Evolutionary conservation across 1,140 invertebrate genomes (phyloP), one percentile per base, ranked within the genome.

Genomic region (Papilio xuthus): DNA sequence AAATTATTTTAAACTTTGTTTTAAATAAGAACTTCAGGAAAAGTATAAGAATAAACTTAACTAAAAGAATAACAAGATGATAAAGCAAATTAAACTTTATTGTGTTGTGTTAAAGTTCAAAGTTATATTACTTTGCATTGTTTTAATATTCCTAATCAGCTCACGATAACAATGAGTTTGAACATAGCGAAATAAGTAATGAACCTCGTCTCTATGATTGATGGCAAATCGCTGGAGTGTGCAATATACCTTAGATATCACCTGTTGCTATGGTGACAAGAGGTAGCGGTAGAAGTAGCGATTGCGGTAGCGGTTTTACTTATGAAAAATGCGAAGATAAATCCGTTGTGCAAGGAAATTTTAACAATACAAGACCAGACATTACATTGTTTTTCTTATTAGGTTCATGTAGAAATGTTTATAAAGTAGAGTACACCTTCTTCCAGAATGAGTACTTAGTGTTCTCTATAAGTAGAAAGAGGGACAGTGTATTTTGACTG

Each of bases 191-290:
- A 73, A 73, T 73, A 73, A 73, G 37, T 73, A 81, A 75, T 75
- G 56, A 75, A 72, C 56, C 63, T 69, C 74, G 76, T 73, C 71
- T 73, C 28, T 47, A 79, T 79, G 81, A 82, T 82, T 82, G 80
- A 82, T 82, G 79, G 79, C 71, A 76, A 80, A 80, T 82, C 79
- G 67, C 69, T 44, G 67, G 23, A 78, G 76, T 77, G 69, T 77
- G 76, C 76, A 47, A 63, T 77, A 69, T 77, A 77, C 41, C 76
- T 77, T 77, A 32, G 76, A 41, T 75, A 41, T 12, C 0, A 18
- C 4, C n/a, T n/a, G 37, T 41, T 15, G 6, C 18, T 26, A 32
- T 47, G 10, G 53, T 79, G 13, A 77, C 47, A 73, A 77, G 76
- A 67, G 72, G 23, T n/a, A 70, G 80, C 76, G 80, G 63, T 47